Percentiles rank a stretch among this genome's conserved stretches.
These are phyloP conservation scores for Plecotus auritus DNA, from an alignment of 2,113 vertebrate genomes.

Conservation along the genomic window DNA sequence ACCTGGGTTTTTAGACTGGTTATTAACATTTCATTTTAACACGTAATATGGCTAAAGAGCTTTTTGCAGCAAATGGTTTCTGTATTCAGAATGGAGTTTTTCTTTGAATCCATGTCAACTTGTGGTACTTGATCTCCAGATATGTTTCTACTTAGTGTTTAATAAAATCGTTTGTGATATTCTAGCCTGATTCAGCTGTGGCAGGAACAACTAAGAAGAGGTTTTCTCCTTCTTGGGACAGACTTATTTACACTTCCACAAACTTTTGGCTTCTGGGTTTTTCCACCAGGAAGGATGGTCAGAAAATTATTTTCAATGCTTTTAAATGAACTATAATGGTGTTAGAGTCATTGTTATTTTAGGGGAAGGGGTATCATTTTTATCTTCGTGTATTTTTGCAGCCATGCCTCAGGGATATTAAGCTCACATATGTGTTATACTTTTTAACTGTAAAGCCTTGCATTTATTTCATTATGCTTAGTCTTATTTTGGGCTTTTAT, in stretches of 20 bases:
- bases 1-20: not conserved
- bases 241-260: not conserved
- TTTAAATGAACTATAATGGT: not conserved
- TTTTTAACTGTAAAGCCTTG: not conserved
- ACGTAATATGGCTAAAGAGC: not conserved
- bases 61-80: not conserved
- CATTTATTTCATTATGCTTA: not conserved
- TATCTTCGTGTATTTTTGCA: not conserved
- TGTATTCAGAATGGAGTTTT: not conserved
- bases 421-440: not conserved
- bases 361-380: accelerated
- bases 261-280: not conserved
- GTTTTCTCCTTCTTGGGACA: not conserved
- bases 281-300: not conserved
- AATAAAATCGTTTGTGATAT: not conserved
- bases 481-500: not conserved
- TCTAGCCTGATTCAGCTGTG: not conserved
- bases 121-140: not conserved
- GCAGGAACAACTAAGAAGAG: not conserved
- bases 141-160: not conserved
- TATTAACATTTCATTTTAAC: not conserved
- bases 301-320: not conserved
- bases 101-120: not conserved
- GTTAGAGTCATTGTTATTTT: not conserved
- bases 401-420: not conserved